phyloP scores from a whole-genome alignment of 2,888 invertebrate species.

The Ptychoptera contaminata region DNA sequence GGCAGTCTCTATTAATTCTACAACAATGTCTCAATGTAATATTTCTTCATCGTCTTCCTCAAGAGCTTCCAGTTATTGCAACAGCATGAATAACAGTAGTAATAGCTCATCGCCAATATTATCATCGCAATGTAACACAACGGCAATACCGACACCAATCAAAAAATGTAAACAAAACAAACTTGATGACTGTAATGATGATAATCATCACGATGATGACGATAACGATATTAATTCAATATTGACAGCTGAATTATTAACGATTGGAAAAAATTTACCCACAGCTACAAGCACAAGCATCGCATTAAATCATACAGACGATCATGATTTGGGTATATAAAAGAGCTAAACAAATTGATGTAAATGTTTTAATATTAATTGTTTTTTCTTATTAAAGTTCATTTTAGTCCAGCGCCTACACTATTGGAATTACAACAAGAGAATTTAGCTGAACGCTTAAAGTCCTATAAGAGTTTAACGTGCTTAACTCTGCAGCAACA shows the following conservation, averaged over 20 bases:
- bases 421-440: conserved; percentile 74
- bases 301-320: too few species aligned
- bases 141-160: too few species aligned
- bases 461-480: conserved; percentile 15
- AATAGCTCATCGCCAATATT: not conserved
- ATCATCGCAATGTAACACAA: not conserved
- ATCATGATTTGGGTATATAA: too few species aligned
- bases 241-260: conserved; percentile 5
- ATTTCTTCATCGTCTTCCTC: not conserved
- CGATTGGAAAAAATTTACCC: too few species aligned
- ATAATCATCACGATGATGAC: conserved; percentile 14
- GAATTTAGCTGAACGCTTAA: conserved; percentile 67
- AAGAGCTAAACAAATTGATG: too few species aligned
- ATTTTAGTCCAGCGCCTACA: conserved; percentile 73
- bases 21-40: too few species aligned
- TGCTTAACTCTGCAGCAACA: not conserved
- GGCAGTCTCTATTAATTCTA: too few species aligned
- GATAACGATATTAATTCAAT: conserved; percentile 18
- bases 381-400: conserved; percentile 31
- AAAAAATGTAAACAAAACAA: too few species aligned
- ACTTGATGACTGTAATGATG: not conserved
- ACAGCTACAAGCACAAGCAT: too few species aligned
- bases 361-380: not conserved
- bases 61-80: not conserved
- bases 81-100: conserved; percentile 5